phyloP scores from a whole-genome alignment of 2,797 vertebrate species.

The Peromyscus nudipes region DNA sequence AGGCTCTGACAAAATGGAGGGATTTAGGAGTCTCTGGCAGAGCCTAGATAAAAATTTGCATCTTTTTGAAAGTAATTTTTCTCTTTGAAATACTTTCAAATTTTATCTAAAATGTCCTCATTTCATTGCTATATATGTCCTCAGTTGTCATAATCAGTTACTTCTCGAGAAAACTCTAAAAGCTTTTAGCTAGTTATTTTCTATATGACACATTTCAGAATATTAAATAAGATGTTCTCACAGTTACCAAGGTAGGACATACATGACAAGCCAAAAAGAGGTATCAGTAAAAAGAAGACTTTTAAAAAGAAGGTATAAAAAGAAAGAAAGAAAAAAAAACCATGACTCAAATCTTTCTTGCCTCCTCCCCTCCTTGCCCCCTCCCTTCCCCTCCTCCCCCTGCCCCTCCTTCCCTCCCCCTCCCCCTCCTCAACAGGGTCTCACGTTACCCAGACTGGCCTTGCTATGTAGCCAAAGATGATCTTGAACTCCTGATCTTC shows the following conservation, averaged over 20 bases:
- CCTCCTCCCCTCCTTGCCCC: not conserved
- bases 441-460: not conserved
- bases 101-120: conserved; percentile 61
- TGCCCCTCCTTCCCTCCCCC: too few species aligned
- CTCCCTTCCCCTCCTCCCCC: not conserved
- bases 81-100: conserved; percentile 61
- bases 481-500: not conserved
- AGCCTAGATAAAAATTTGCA: conserved; percentile 43
- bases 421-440: not conserved
- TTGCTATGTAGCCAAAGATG: not conserved
- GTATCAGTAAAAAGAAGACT: conserved; percentile 55
- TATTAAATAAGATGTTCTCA: conserved; percentile 74
- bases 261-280: conserved; percentile 67
- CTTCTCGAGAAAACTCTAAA: conserved; percentile 63
- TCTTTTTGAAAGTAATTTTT: conserved; percentile 66
- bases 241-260: conserved; percentile 63
- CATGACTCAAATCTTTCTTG: conserved; percentile 56
- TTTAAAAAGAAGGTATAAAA: conserved; percentile 13
- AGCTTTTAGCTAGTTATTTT: conserved; percentile 75
- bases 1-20: not conserved
- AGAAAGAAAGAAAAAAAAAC: not conserved
- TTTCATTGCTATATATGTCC: conserved; percentile 65
- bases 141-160: conserved; percentile 74
- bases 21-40: not conserved
- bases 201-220: conserved; percentile 74